Evolutionary conservation across 2,888 invertebrate genomes (phyloP).

Genomic region (Cybosia mesomella): DNA sequence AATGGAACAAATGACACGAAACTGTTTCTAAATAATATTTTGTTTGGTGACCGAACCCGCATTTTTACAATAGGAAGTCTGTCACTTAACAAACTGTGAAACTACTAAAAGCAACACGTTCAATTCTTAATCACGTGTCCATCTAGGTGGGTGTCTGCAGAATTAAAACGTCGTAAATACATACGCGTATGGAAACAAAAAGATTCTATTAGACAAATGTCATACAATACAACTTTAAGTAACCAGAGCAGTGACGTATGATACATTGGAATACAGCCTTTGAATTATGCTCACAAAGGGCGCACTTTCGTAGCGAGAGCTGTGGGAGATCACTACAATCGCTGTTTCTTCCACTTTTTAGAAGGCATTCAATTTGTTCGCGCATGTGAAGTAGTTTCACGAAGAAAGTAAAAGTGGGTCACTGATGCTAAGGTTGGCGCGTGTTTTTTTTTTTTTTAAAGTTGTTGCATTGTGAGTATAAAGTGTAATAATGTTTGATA

Average conservation of each 20-base stretch:
- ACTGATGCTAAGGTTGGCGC: conserved; percentile 50
- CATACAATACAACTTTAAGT: conserved; percentile 7
- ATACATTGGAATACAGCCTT: background rate
- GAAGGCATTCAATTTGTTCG: conserved; percentile 67
- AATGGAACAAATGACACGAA: too few species aligned
- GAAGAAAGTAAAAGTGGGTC: conserved; percentile 85
- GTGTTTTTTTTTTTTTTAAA: conserved; percentile 12
- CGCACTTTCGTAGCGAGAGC: conserved; percentile 69
- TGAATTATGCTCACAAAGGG: conserved; percentile 43
- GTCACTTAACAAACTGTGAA: too few species aligned
- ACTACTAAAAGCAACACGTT: too few species aligned
- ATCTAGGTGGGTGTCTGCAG: too few species aligned
- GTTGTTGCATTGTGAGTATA: conserved; percentile 16
- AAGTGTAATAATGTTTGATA: background rate
- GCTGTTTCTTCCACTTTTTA: conserved; percentile 78
- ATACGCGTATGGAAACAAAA: background rate
- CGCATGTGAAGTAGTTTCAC: conserved; percentile 81
- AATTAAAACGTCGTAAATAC: background rate
- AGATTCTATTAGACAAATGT: background rate
- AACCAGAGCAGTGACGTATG: conserved; percentile 10
- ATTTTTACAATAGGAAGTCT: too few species aligned
- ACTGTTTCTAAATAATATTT: too few species aligned
- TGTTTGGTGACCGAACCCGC: too few species aligned
- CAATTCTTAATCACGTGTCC: too few species aligned
- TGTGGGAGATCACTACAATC: conserved; percentile 75